Base-by-base conservation (phyloP, 2,797 vertebrate genomes). In the Loris lydekkerianus region DNA sequence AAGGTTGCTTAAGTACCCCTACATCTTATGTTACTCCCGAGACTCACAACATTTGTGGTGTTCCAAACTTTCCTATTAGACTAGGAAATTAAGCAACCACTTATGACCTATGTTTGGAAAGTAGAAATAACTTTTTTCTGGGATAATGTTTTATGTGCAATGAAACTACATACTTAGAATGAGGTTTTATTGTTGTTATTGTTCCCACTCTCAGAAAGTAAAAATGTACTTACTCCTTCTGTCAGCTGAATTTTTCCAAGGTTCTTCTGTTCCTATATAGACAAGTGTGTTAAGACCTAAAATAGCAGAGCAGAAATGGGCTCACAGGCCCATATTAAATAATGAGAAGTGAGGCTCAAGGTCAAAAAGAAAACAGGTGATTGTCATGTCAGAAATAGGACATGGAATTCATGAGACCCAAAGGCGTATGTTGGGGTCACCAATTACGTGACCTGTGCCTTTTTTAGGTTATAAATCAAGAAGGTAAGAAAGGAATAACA, bases 291-390 rank as follows among this genome's bases (percentile, higher is more conserved):
- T 89, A 81, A 82, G 53, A 93, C 2, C 37, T 63, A 43, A 89
- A 67, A 25, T 56, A 78, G 86, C 53, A 58, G 15, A 75, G 80
- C 21, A 80, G 43, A 94, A 96, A 11, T 88, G 69, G 29, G n/a
- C 29, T 94, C 73, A 92, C 82, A 90, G 23, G 4, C n/a, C 92
- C 43, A 61, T 75, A 61, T 78, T 93, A 75, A 91, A 61, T 67
- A 63, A 91, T 53, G 10, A 72, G 21, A 97, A 95, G n/a, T 10
- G 65, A 93, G 37, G 31, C 17, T 92, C 49, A 78, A 14, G 1
- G 34, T 65, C 15, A 3, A 29, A 49, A 94, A 85, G 58, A 88
- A 82, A 90, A 63, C 40, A 85, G 81, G 23, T 27, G 8, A 34
- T 46, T 53, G 58, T 5, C 31, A 31, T 29, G n/a, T 76, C 46